phyloP scores from a whole-genome alignment of 2,888 invertebrate genomes.

The Mimachlamys varia region DNA sequence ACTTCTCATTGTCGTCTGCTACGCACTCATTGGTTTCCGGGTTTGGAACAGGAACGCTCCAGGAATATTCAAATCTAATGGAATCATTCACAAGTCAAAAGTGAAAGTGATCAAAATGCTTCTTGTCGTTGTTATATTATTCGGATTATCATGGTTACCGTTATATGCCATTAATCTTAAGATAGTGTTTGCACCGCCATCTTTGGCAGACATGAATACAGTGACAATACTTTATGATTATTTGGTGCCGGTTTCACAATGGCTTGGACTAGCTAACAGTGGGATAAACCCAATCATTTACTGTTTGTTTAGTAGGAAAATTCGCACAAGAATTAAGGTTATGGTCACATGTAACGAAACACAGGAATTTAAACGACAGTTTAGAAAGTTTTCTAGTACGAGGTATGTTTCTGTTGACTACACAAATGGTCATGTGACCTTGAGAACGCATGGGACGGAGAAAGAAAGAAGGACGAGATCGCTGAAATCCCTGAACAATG shows the following conservation, averaged over 20 bases:
- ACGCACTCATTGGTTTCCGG: conserved; percentile 94
- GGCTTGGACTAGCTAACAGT: conserved; percentile 96
- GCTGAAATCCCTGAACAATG: conserved; percentile 43
- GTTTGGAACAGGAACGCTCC: conserved; percentile 94
- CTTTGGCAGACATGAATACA: conserved; percentile 49
- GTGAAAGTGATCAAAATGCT: conserved; percentile 97
- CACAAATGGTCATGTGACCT: conserved; percentile 70
- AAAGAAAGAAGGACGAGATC: conserved; percentile 39
- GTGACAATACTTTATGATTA: conserved; percentile 88
- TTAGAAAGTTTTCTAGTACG: conserved; percentile 83
- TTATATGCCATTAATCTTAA: conserved; percentile 94
- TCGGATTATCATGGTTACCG: conserved; percentile 95
- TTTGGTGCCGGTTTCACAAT: conserved; percentile 93
- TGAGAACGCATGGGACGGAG: conserved; percentile 51
- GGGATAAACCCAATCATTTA: conserved; percentile 97
- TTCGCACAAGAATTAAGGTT: conserved; percentile 90
- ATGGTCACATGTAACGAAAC: conserved; percentile 57
- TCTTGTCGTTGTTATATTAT: conserved; percentile 95
- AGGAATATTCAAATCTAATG: conserved; percentile 88
- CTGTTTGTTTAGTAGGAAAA: conserved; percentile 97
- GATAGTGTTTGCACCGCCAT: conserved; percentile 88
- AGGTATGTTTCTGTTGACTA: conserved; percentile 71
- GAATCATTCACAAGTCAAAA: conserved; percentile 89
- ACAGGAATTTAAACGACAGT: conserved; percentile 47
- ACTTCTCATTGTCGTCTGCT: conserved; percentile 94